Base-by-base conservation (phyloP, 2,113 vertebrate species). In the Neoarius graeffei region DNA sequence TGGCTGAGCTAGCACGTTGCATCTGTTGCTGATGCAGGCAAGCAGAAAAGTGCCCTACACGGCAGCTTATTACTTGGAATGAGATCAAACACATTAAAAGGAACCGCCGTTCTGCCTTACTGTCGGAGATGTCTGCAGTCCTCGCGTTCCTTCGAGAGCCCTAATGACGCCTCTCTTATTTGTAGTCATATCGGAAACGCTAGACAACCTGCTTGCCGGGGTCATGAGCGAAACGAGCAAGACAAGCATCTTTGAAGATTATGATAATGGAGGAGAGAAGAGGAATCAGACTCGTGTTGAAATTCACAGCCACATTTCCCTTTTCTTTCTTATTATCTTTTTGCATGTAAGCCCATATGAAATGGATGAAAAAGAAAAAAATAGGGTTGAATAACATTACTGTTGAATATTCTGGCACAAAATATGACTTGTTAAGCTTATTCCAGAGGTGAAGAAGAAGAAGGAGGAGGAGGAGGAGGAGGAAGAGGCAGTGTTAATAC, bases 191-290 rank as follows among this genome's bases (percentile, higher is more conserved):
- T 94, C 92, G 92, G 93, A 93, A 93, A 87, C 94, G 94, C 93
- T 93, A 92, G 91, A 88, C 91, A 93, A 94, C 94, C 94, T 92
- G 89, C 93, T 94, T 91, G 92, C 92, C 62, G 67, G 94, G 95
- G 95, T 95, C 95, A 95, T 90, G 92, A 94, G 91, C 92, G 92
- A 95, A 95, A 96, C 94, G 94, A 96, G 95, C 93, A 93, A 94
- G 95, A 95, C 94, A 94, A 95, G 94, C 94, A 94, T 95, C 95
- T 95, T 95, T 95, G 94, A 95, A 95, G 94, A 96, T 95, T 95
- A 95, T 95, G 93, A 94, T 95, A 95, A 95, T 95, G 93, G 91
- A 88, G 91, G 91, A 30, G 89, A 91, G 92, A 91, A 92, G 90
- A 89, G 91, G 93, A 94, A 94, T 91, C 91, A 90, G 93, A 93